phyloP scores from a whole-genome alignment of 1,140 invertebrate genomes.

The Musca vetustissima region DNA sequence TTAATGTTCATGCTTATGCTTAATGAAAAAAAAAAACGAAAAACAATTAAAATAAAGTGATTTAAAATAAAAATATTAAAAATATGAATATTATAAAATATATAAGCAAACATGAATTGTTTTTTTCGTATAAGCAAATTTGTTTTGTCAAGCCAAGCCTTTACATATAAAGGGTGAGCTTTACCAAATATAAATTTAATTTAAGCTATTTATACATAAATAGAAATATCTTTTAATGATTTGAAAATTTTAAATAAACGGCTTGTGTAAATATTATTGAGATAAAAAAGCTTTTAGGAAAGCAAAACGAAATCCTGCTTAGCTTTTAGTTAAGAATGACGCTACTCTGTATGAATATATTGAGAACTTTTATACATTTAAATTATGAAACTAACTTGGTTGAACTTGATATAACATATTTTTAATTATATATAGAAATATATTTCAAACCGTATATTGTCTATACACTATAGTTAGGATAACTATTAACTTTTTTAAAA shows the following conservation, averaged over 20 bases:
- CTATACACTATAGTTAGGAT: no score
- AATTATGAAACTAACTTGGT: no score
- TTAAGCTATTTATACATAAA: background rate
- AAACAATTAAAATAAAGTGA: background rate
- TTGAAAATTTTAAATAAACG: background rate
- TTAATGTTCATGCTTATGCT: slow-evolving; percentile 47
- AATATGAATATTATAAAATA: slow-evolving; percentile 10
- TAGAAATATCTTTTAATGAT: background rate
- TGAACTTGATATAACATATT: no score
- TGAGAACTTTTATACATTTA: no score
- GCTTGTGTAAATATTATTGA: slow-evolving; percentile 16
- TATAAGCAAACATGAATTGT: background rate
- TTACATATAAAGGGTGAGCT: slow-evolving; percentile 8
- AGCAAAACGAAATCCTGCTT: no score
- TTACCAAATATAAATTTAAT: background rate
- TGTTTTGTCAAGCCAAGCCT: slow-evolving; percentile 7
- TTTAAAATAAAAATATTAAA: slow-evolving; percentile 2
- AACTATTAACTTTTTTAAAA: no score
- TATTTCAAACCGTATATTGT: no score
- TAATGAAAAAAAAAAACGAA: no score
- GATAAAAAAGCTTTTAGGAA: no score
- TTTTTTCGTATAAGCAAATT: background rate
- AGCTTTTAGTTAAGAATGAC: no score
- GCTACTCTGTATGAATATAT: no score
- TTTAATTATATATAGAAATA: no score